Base-by-base conservation (phyloP, 2,888 invertebrate species). In the Zaprionus lineosus region DNA sequence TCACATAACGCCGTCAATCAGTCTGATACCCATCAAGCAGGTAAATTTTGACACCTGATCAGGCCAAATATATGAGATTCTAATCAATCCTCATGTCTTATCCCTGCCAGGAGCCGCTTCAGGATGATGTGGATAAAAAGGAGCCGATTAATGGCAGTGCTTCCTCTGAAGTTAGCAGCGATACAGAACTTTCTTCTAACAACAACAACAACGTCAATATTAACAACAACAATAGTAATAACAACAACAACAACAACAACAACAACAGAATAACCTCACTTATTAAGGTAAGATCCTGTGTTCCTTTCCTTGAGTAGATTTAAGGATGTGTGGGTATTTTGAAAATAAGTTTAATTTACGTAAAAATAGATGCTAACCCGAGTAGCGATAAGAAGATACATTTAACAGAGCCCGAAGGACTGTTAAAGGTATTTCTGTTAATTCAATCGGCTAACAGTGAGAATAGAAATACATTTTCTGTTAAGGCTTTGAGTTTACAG, bases 21-120 rank as follows among this genome's bases (percentile, higher is more conserved):
- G 95, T 29, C 91, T 96, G 48, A 96, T 96, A 91, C 96, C 96
- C 57, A 96, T 96, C 73, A 96, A 96, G 90, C 95, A 95, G 92
- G 93, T 92, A 86, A 86, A 79, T 72, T 39, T 41, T 0, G 8
- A 31, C 7, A 14, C n/a, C 26, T 14, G 15, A 28, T 36, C 21
- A 24, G 52, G 44, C 56, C 46, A 28, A 31, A 31, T n/a, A n/a
- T n/a, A n/a, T n/a, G n/a, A n/a, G n/a, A 33, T 31, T 34, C 9
- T 11, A 29, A 3, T 1, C 7, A 8, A 7, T 4, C 16, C 37
- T 11, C 15, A 2, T 9, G 3, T 28, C 3, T 6, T n/a, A 4
- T 37, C 1, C 9, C 24, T 11, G 3, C 7, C 40, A 88, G 88
- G 88, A 88, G 61, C 88, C 88, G 19, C 53, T 86, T 51, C 48